Conservation (phyloP, 1,140 invertebrate genomes). For the Papilio polyxenes region DNA sequence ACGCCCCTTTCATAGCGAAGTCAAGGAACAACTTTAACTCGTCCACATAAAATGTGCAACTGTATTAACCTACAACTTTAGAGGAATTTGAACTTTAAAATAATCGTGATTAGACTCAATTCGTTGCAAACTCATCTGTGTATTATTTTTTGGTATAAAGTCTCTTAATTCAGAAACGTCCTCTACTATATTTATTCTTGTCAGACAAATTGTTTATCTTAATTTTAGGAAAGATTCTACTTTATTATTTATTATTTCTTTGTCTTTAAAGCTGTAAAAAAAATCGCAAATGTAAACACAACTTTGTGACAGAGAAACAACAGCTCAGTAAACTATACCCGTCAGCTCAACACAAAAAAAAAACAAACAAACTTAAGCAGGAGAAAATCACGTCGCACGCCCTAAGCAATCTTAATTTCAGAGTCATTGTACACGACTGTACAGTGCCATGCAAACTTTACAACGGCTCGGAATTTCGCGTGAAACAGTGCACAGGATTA, state of each 20-base stretch:
- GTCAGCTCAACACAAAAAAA: constrained; percentile 1
- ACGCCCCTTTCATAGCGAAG: constrained; percentile 19
- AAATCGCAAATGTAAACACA: not conserved
- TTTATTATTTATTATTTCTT: no score
- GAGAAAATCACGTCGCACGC: constrained; percentile 31
- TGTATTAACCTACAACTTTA: constrained; percentile 20
- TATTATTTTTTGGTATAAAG: not conserved
- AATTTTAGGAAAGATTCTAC: no score
- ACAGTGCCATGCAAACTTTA: not conserved
- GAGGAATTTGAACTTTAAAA: not conserved
- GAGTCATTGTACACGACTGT: constrained; percentile 33
- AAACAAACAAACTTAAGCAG: constrained; percentile 34
- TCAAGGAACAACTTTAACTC: not conserved
- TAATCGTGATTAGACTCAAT: not conserved
- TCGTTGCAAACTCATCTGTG: not conserved
- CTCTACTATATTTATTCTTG: no score
- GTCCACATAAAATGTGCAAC: constrained; percentile 28
- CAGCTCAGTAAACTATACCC: not conserved
- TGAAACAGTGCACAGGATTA: not conserved
- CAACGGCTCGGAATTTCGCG: not conserved
- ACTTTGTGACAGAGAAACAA: not conserved
- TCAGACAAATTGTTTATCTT: no score
- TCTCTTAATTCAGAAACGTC: no score
- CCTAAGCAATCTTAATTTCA: constrained; percentile 35
- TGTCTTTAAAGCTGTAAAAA: no score